Percentiles rank a stretch among this genome's conserved stretches.
These are phyloP conservation scores for Eristalinus sepulchralis DNA, from an alignment of 2,888 invertebrate genomes.

Conservation along the genomic window DNA sequence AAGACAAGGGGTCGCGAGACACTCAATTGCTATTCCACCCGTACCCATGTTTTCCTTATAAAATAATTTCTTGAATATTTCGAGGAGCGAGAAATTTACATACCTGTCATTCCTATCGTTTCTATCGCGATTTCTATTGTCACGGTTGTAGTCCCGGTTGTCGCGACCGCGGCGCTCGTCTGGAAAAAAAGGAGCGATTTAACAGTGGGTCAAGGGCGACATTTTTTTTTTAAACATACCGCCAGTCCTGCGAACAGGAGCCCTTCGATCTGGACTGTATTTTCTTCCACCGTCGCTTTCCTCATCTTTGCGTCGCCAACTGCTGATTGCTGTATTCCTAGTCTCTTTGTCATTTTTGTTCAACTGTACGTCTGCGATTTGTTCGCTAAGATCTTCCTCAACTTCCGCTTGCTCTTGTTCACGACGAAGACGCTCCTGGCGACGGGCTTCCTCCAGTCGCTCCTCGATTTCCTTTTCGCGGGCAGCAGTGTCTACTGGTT, in stretches of 20 bases:
- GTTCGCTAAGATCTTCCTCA: conserved; percentile 72
- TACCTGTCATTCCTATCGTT: conserved; percentile 74
- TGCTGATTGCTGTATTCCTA: conserved; percentile 75
- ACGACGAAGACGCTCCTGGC: conserved; percentile 75
- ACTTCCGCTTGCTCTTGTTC: conserved; percentile 73
- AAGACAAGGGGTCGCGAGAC: background rate
- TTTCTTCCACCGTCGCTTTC: conserved; percentile 73
- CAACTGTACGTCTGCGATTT: conserved; percentile 75
- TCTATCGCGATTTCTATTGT: conserved; percentile 73
- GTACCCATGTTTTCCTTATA: background rate
- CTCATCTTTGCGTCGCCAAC: conserved; percentile 77
- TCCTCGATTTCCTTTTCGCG: conserved; percentile 96
- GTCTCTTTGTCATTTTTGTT: conserved; percentile 78
- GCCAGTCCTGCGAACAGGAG: conserved; percentile 57
- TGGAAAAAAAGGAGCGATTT: conserved; percentile 18
- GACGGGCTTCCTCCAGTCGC: conserved; percentile 85
- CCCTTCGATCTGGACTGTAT: conserved; percentile 74
- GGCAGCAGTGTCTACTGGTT: conserved; percentile 96
- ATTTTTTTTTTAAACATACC: conserved; percentile 45
- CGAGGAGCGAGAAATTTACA: conserved; percentile 1
- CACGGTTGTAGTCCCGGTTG: conserved; percentile 74
- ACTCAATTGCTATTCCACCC: background rate
- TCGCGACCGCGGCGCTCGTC: conserved; percentile 75
- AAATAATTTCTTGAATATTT: background rate
- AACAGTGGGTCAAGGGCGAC: background rate